These are phyloP conservation scores for Chironex yamaguchii DNA, from an alignment of 30 jellyfish, hydroid and myxozoan genomes.

Conservation along the genomic window DNA sequence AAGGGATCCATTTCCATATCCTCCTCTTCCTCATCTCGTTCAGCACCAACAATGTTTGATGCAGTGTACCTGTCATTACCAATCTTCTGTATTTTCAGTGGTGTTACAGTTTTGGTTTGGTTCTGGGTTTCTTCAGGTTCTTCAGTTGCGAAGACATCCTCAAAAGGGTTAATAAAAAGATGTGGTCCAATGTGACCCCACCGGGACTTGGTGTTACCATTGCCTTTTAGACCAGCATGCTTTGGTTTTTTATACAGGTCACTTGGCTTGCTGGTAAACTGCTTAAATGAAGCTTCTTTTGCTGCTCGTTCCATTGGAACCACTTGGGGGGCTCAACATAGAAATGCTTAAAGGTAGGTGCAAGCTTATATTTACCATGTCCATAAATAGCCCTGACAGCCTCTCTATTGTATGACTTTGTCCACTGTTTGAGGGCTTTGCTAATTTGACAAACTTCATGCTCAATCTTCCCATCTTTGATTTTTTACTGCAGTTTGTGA, in stretches of 20 bases:
- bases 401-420: slow-evolving; percentile 17
- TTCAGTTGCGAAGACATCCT: slow-evolving; percentile 44
- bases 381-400: slow-evolving; percentile 61
- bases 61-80: slow-evolving; percentile 46
- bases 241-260: slow-evolving; percentile 30
- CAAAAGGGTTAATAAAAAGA: slow-evolving; percentile 19
- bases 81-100: slow-evolving; percentile 28
- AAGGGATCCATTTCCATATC: slow-evolving; percentile 20
- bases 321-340: slow-evolving; percentile 49
- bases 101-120: slow-evolving; percentile 43
- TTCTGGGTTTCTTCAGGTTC: slow-evolving; percentile 40
- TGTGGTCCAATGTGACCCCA: slow-evolving; percentile 6
- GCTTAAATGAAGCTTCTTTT: slow-evolving; percentile 32
- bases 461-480: slow-evolving; percentile 19
- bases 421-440: slow-evolving; percentile 16
- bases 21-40: not conserved
- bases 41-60: slow-evolving; percentile 14
- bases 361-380: slow-evolving; percentile 31
- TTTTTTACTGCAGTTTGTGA: slow-evolving; percentile 28
- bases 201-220: slow-evolving; percentile 6
- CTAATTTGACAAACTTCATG: slow-evolving; percentile 17
- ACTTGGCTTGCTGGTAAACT: slow-evolving; percentile 20
- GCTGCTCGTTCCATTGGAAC: slow-evolving; percentile 61
- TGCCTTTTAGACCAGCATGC: slow-evolving; percentile 30
- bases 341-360: slow-evolving; percentile 31